Evolutionary conservation across 2,888 invertebrate genomes (phyloP).

Genomic region (Deilephila elpenor): DNA sequence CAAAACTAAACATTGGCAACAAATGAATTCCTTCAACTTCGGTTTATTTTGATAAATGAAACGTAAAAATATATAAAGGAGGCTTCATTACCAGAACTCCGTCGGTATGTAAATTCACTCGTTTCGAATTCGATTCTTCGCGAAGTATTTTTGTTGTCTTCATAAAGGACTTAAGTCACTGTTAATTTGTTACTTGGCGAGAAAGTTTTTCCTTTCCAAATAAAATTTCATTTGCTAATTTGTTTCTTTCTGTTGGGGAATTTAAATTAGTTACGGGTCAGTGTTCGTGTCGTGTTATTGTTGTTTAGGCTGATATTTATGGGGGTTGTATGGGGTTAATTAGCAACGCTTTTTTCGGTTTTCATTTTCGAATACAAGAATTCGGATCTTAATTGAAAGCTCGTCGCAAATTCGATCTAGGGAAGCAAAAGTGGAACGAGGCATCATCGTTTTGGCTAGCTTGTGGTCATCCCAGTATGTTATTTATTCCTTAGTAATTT

Average conservation of each 20-base stretch:
- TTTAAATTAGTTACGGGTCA: constrained; percentile 7
- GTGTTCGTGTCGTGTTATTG: background rate
- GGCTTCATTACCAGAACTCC: constrained; percentile 9
- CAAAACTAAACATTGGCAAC: no score
- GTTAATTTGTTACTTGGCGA: constrained; percentile 28
- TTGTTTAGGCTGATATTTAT: background rate
- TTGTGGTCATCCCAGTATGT: no score
- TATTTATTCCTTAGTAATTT: no score
- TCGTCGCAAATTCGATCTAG: no score
- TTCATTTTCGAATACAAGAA: background rate
- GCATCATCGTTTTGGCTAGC: no score
- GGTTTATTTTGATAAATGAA: background rate
- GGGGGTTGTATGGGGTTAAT: background rate
- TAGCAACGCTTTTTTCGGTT: background rate
- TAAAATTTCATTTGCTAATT: constrained; percentile 27
- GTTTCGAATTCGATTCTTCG: constrained; percentile 20
- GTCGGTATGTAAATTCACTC: constrained; percentile 25
- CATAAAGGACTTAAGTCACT: constrained; percentile 24
- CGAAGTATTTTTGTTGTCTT: constrained; percentile 30
- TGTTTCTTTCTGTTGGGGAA: background rate
- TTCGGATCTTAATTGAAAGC: no score
- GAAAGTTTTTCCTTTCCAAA: constrained; percentile 22
- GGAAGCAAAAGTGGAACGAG: no score
- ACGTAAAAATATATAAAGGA: background rate
- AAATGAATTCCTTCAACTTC: background rate